Evolutionary conservation across 2,113 vertebrate genomes (phyloP).

Genomic region (Archocentrus centrarchus): DNA sequence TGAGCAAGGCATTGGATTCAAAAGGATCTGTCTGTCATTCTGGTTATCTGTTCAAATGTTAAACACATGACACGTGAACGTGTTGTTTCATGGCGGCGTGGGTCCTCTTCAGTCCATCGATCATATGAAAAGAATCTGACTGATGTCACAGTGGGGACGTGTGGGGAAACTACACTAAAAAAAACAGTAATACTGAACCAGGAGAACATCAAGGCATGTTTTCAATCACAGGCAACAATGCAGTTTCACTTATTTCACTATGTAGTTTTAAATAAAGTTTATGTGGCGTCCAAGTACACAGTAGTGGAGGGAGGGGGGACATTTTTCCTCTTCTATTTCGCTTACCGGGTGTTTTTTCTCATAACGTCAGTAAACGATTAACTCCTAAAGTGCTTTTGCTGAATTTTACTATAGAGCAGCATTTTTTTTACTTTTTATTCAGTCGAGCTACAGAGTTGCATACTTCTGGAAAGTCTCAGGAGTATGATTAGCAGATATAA

Average conservation of each 20-base stretch:
- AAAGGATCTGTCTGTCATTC: not conserved
- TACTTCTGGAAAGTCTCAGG: not conserved
- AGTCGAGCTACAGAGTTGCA: not conserved
- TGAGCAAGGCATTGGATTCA: not conserved
- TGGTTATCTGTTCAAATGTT: not conserved
- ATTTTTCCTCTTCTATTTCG: not conserved
- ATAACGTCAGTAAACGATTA: not conserved
- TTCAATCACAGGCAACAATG: not conserved
- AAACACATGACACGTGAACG: rapidly evolving
- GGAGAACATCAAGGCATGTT: too few relatives aligned
- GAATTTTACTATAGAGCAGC: not conserved
- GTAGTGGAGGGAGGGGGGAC: not conserved
- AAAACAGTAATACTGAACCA: too few relatives aligned
- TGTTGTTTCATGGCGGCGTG: rapidly evolving
- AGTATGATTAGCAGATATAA: not conserved
- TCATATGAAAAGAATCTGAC: not conserved
- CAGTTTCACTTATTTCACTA: not conserved
- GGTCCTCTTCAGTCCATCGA: not conserved
- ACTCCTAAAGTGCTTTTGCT: not conserved
- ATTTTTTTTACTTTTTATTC: not conserved
- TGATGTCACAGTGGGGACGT: rapidly evolving
- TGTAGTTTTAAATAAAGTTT: not conserved
- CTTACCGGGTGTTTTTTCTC: not conserved
- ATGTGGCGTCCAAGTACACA: not conserved
- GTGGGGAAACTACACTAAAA: not conserved